Conservation (phyloP, 2,888 invertebrate genomes). For the Ormyrus pomaceus region DNA sequence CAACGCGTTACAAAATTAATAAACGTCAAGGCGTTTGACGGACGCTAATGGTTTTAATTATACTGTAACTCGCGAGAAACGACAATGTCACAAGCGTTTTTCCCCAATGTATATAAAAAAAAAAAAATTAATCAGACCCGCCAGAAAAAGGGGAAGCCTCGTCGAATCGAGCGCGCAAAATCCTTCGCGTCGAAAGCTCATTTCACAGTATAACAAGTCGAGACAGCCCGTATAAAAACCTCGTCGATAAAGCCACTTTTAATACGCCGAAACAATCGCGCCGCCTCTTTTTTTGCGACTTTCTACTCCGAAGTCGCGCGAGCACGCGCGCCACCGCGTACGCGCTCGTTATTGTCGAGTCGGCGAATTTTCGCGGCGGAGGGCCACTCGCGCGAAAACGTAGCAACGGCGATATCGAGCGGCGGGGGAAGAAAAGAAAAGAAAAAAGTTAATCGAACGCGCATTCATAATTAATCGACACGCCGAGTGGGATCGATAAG, state of each 20-base stretch:
- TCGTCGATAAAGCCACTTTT: conserved; percentile 11
- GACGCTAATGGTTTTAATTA: neutral
- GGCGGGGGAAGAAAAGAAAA: neutral
- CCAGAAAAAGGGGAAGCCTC: neutral
- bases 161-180: conserved; percentile 3
- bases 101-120: neutral
- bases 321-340: neutral
- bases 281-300: conserved; percentile 22
- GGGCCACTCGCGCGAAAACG: neutral
- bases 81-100: neutral
- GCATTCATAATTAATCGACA: conserved; percentile 47
- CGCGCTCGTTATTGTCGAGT: neutral
- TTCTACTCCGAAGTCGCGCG: conserved; percentile 10
- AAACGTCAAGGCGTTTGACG: neutral
- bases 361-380: conserved; percentile 10
- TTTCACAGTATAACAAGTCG: conserved; percentile 10
- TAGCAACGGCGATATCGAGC: neutral
- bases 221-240: conserved; percentile 8
- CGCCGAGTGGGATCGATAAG: conserved; percentile 44
- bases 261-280: conserved; percentile 22
- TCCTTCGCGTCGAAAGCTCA: neutral
- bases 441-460: conserved; percentile 44
- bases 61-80: too few relatives aligned
- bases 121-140: neutral
- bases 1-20: neutral